Evolutionary conservation across 2,888 invertebrate genomes (phyloP), one percentile per base, ranked within the genome.

Genomic region (Esperia sulphurella): DNA sequence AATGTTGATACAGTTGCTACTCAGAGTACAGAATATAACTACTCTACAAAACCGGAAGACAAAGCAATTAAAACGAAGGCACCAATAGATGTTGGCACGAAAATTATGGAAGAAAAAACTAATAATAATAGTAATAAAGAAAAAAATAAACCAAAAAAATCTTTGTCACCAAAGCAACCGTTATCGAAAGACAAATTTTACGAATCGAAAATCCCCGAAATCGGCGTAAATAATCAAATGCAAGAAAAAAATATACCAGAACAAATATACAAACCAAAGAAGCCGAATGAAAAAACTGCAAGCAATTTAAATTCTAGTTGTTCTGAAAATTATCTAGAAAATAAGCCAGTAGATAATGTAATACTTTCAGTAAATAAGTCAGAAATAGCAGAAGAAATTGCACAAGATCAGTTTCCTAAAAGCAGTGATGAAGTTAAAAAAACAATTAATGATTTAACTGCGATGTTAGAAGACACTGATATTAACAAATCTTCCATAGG

Each of bases 61-160:
- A 31, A 31, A 10, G 31, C 8, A 8, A 31, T 8, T 9, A 10
- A 31, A 31, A 4, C 31, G 8, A 31, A 31, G 10, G 3, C 7
- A 31, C 31, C 31, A 8, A 10, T 2, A 7, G 31, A n/a, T 35
- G 6, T n/a, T n/a, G n/a, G n/a, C 35, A 35, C 8, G 8, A 9
- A 35, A n/a, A n/a, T n/a, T 1, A n/a, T n/a, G 3, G n/a, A 35
- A 3, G 13, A 42, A 42, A 13, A 28, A 42, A 5, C 30, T 6
- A 30, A 42, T 29, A 29, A 39, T 7, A 37, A 6, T 14, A 21
- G 14, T 40, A 21, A 40, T 40, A 10, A 14, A 40, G 21, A 40
- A 14, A 43, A 37, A 49, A 14, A n/a, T 42, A 37, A 49, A 46
- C 29, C 33, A 29, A 43, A 13, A 12, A 42, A 44, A 40, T 43